Evolutionary conservation across 2,797 vertebrate genomes (phyloP).

Genomic region (Clamator glandarius): DNA sequence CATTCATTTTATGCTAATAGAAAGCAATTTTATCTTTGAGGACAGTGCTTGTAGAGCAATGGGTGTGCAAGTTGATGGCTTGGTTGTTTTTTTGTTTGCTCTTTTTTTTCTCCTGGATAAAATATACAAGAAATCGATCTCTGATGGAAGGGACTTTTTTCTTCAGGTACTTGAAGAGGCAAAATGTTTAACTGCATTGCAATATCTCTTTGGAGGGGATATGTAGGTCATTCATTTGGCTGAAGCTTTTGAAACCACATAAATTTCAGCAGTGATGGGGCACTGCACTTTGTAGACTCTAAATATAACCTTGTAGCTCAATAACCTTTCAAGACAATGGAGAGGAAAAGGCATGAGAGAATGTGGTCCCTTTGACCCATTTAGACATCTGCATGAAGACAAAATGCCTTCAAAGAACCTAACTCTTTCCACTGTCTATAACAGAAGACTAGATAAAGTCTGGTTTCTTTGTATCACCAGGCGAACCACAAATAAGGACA

Average conservation of each 20-base stretch:
- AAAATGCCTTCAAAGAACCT: background rate
- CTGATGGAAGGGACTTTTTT: background rate
- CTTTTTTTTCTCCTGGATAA: background rate
- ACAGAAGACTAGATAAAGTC: background rate
- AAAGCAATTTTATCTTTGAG: background rate
- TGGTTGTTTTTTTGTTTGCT: no score
- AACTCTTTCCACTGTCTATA: background rate
- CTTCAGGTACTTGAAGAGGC: background rate
- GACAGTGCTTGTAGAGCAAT: background rate
- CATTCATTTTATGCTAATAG: background rate
- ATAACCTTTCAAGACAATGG: background rate
- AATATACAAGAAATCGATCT: background rate
- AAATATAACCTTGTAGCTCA: background rate
- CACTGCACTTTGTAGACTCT: background rate
- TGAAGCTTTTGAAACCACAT: background rate
- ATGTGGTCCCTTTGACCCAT: background rate
- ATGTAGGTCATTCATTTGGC: background rate
- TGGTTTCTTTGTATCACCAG: background rate
- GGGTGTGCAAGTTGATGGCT: background rate
- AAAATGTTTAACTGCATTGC: background rate
- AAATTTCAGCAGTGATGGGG: background rate
- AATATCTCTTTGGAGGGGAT: background rate
- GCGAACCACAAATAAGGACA: background rate
- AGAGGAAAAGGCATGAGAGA: background rate
- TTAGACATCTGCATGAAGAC: background rate